Conservation (phyloP, 2,113 vertebrate species). For the Platycercus adscitus region DNA sequence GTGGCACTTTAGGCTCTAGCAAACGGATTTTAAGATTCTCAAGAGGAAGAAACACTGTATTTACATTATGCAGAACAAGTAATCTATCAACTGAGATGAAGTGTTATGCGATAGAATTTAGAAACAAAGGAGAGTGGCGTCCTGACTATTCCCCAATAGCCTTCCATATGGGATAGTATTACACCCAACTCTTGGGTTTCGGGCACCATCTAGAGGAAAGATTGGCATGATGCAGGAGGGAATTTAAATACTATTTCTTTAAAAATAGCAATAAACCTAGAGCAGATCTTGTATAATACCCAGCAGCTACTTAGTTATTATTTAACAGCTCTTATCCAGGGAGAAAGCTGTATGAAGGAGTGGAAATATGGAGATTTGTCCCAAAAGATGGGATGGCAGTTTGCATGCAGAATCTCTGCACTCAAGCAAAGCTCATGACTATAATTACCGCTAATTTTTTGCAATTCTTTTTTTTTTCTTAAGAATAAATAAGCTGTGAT, state of each 20-base stretch:
- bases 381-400: not conserved
- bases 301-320: not conserved
- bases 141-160: not conserved
- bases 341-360: not conserved
- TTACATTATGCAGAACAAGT: not conserved
- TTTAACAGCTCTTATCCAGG: not conserved
- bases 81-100: not conserved
- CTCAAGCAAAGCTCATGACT: not conserved
- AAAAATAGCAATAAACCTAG: not conserved
- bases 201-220: conserved; percentile 73
- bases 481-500: not conserved
- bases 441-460: not conserved
- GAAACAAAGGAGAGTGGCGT: conserved; percentile 34
- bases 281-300: not conserved
- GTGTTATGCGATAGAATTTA: not conserved
- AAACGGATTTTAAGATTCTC: not conserved
- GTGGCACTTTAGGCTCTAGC: not conserved
- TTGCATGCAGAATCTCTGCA: not conserved
- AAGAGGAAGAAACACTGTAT: not conserved
- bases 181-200: not conserved
- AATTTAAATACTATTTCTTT: not conserved
- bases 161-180: not conserved
- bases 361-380: not conserved
- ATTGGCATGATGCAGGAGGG: not conserved
- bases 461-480: not conserved